Evolutionary conservation across 2,797 vertebrate species (phyloP).

Genomic region (Eupleurogrammus muticus): DNA sequence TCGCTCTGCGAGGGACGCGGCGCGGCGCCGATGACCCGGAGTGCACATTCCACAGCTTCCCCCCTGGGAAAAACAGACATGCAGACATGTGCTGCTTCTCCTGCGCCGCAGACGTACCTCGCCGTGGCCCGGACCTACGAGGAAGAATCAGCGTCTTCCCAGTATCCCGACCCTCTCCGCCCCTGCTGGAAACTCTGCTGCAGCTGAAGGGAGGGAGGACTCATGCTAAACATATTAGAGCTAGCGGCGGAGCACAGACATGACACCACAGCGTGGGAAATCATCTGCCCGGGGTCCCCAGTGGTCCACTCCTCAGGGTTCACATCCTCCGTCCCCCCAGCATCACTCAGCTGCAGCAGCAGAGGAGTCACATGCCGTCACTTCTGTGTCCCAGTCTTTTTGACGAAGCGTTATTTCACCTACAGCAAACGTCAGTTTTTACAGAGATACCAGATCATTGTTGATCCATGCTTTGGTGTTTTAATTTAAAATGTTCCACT

Average conservation of each 20-base stretch:
- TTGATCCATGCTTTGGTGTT: too few species aligned
- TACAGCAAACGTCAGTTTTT: not conserved
- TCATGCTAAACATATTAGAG: not conserved
- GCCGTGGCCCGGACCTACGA: slow-evolving; percentile 15
- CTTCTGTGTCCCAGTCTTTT: not conserved
- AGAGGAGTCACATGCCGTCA: not conserved
- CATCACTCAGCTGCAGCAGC: slow-evolving; percentile 23
- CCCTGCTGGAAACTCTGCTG: not conserved
- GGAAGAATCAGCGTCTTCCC: not conserved
- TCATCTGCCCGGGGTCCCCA: slow-evolving; percentile 68
- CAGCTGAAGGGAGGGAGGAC: not conserved
- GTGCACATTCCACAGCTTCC: slow-evolving; percentile 63
- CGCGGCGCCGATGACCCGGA: slow-evolving; percentile 46
- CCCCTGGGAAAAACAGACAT: too few species aligned
- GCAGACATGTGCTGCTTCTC: slow-evolving; percentile 49
- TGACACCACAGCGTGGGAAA: slow-evolving; percentile 82
- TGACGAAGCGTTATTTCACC: not conserved
- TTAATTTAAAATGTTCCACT: too few species aligned
- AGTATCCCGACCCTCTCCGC: not conserved
- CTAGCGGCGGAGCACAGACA: slow-evolving; percentile 26
- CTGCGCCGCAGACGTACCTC: slow-evolving; percentile 48
- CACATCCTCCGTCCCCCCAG: slow-evolving; percentile 66
- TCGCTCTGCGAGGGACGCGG: slow-evolving; percentile 27
- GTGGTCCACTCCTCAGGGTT: slow-evolving; percentile 69
- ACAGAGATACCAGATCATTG: not conserved